Evolutionary conservation across 2,113 vertebrate species (phyloP), one percentile per base, ranked within the genome.

Genomic region (Barnardius zonarius): DNA sequence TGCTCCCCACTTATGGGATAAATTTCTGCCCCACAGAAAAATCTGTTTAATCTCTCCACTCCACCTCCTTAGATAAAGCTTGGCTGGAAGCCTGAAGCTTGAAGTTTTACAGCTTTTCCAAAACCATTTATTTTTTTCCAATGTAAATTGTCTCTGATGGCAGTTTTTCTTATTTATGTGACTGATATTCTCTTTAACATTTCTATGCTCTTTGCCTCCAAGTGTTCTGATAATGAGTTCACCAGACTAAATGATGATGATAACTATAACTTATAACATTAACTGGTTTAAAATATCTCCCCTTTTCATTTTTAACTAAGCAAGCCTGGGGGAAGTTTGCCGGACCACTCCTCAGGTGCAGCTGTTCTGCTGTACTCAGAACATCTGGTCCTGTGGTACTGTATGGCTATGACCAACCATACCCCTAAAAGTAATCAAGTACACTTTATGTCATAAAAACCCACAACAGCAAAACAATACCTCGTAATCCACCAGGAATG

Each of bases 371-470:
- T 5, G 3, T 64, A 55, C 69, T 88, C 4, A 1, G 48, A 95
- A 92, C 93, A 95, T 94, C 92, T 95, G 93, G 94, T 82, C 86
- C 48, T 68, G 17, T 90, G 83, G 62, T 84, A 86, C 74, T 49
- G 61, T 66, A 83, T 83, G 83, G 57, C 88, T 84, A 6, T 5
- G 3, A 84, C 80, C 57, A 55, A 41, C 48, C 0, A 0, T 94
- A 83, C 64, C 64, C 61, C 52, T 61, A 88, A 77, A 92, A 93
- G 52, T 82, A 84, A 93, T 93, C 90, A 94, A 81, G 83, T 84
- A 43, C 49, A 76, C 59, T 82, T 96, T 13, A 28, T 59, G 54
- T 83, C 74, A 63, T 96, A 89, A 94, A 95, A 64, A 33, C 35
- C 52, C 84, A 88, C 68, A 92, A 79, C 44, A 88, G 83, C 90